phyloP scores from a whole-genome alignment of 2,888 invertebrate species.

The Dicycla oo region DNA sequence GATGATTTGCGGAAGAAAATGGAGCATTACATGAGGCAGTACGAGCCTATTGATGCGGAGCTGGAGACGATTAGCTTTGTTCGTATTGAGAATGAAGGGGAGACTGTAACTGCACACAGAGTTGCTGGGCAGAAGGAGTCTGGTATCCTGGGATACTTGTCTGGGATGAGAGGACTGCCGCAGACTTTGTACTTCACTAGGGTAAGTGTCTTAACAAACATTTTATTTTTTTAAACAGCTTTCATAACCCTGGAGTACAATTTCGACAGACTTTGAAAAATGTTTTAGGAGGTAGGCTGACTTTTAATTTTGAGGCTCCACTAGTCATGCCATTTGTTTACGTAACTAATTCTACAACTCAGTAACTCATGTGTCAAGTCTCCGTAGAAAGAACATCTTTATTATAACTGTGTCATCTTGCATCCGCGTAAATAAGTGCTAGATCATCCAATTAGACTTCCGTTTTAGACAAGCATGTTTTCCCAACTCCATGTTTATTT shows the following conservation, averaged over 20 bases:
- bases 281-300: background rate
- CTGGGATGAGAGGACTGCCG: conserved; percentile 95
- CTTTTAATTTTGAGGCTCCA: background rate
- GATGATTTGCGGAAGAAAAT: conserved; percentile 95
- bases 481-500: conserved; percentile 45
- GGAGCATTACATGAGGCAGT: conserved; percentile 95
- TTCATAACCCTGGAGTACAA: background rate
- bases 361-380: background rate
- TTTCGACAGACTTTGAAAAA: background rate
- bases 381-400: conserved; percentile 1
- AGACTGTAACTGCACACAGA: conserved; percentile 93
- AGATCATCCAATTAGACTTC: conserved; percentile 31
- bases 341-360: background rate
- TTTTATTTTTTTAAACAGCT: background rate
- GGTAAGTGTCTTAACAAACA: conserved; percentile 89
- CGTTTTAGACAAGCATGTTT: conserved; percentile 67
- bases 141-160: conserved; percentile 96
- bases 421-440: conserved; percentile 15
- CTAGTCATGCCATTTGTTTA: background rate
- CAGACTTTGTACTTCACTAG: conserved; percentile 97
- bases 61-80: conserved; percentile 89
- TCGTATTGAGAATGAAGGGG: conserved; percentile 90
- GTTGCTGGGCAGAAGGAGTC: conserved; percentile 95
- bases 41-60: conserved; percentile 94
- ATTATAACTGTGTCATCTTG: conserved; percentile 6